phyloP scores from a whole-genome alignment of 2,888 invertebrate species.

The Sinohyriopsis cumingii region DNA sequence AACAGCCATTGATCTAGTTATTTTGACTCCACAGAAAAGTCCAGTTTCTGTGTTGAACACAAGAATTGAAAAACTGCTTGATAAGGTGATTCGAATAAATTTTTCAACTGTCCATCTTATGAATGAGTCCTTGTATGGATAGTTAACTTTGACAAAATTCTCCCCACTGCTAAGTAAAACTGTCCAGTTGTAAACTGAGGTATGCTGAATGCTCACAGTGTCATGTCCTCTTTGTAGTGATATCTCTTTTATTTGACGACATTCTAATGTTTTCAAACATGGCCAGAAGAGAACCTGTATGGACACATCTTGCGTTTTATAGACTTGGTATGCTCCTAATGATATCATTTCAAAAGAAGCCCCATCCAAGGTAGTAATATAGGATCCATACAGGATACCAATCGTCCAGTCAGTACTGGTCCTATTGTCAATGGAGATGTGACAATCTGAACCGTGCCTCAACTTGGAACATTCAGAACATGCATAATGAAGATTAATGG shows the following conservation, averaged over 20 bases:
- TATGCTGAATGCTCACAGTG: slow-evolving; percentile 21
- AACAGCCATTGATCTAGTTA: slow-evolving; percentile 18
- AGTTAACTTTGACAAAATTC: slow-evolving; percentile 1
- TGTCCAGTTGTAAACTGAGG: slow-evolving; percentile 12
- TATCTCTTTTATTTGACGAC: slow-evolving; percentile 39
- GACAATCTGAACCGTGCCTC: slow-evolving; percentile 50
- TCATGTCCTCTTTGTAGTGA: slow-evolving; percentile 23
- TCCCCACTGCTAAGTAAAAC: slow-evolving; percentile 15
- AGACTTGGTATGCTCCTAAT: slow-evolving; percentile 36
- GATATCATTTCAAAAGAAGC: slow-evolving; percentile 31
- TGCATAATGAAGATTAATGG: slow-evolving; percentile 20
- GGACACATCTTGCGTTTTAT: slow-evolving; percentile 21
- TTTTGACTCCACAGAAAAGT: slow-evolving; percentile 31
- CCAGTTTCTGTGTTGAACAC: slow-evolving; percentile 38
- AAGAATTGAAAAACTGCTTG: slow-evolving; percentile 25
- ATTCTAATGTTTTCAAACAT: slow-evolving; percentile 33
- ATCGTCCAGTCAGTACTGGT: slow-evolving; percentile 9
- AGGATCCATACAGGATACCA: slow-evolving; percentile 38
- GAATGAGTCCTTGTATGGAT: slow-evolving; percentile 3
- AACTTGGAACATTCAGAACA: slow-evolving; percentile 46
- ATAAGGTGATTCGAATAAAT: slow-evolving; percentile 37
- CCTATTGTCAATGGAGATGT: slow-evolving; percentile 28
- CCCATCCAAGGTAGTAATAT: slow-evolving; percentile 43
- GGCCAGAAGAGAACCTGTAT: slow-evolving; percentile 48
- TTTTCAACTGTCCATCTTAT: slow-evolving; percentile 18